These are phyloP conservation scores for Hippoglossus stenolepis DNA, from an alignment of 2,113 vertebrate species.

Conservation along the genomic window DNA sequence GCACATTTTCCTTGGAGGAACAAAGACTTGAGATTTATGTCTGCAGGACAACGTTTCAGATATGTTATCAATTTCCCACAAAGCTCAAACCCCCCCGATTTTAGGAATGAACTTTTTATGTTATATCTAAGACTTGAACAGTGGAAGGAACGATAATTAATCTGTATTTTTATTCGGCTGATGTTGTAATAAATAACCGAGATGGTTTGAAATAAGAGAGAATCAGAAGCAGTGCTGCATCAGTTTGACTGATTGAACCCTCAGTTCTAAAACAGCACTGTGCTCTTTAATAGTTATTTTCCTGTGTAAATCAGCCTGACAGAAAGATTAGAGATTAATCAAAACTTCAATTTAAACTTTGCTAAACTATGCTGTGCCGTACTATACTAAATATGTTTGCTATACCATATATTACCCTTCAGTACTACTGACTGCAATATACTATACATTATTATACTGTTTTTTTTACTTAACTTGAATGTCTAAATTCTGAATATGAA, in stretches of 20 bases:
- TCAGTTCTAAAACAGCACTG: no score
- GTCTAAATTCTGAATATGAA: no score
- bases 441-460: not conserved
- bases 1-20: constrained; percentile 23
- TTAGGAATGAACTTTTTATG: constrained; percentile 39
- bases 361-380: not conserved
- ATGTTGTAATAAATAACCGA: constrained; percentile 21
- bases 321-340: no score
- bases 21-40: constrained; percentile 45
- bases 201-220: not conserved
- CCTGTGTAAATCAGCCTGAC: no score
- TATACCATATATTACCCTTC: not conserved
- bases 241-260: not conserved
- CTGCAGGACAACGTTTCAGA: constrained; percentile 35
- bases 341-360: no score
- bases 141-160: constrained; percentile 18
- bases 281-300: no score
- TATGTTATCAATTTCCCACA: constrained; percentile 54
- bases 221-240: not conserved
- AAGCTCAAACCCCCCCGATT: constrained; percentile 22
- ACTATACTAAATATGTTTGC: not conserved
- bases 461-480: no score
- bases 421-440: no score
- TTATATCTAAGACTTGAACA: constrained; percentile 24
- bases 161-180: constrained; percentile 38